Evolutionary conservation across 92 coral and sea anemone species (phyloP).

Genomic region (Phenganax stokvisi): DNA sequence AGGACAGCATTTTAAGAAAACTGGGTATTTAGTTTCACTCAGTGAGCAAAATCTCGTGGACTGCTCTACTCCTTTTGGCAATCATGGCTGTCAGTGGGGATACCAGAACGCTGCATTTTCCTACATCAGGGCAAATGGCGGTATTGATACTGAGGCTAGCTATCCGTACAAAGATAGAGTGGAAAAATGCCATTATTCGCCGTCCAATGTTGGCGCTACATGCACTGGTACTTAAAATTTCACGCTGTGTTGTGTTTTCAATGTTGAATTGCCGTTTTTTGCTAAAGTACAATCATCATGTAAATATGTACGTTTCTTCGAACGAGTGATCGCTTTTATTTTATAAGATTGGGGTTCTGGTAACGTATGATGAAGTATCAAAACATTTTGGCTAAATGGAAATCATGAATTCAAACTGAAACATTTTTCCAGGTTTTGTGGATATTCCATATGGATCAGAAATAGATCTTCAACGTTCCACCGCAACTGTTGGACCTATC

Average conservation of each 20-base stretch:
- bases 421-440: conserved; percentile 52
- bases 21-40: conserved; percentile 75
- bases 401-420: not conserved
- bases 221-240: conserved; percentile 50
- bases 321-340: not conserved
- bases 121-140: conserved; percentile 57
- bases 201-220: conserved; percentile 54
- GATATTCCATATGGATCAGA: conserved; percentile 61
- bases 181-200: conserved; percentile 52
- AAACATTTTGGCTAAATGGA: not conserved
- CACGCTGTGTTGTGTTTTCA: too few relatives aligned
- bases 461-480: conserved; percentile 60
- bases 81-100: conserved; percentile 53
- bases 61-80: conserved; percentile 58
- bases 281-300: too few relatives aligned
- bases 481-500: conserved; percentile 79
- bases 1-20: conserved; percentile 78
- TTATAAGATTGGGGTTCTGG: too few relatives aligned
- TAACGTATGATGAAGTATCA: not conserved
- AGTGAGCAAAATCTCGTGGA: conserved; percentile 86
- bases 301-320: not conserved
- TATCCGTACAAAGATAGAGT: not conserved
- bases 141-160: too few relatives aligned
- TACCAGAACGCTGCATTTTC: conserved; percentile 65
- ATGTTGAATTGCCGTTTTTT: too few relatives aligned